Conservation (phyloP, 1,140 invertebrate genomes). For the Globodera rostochiensis region DNA sequence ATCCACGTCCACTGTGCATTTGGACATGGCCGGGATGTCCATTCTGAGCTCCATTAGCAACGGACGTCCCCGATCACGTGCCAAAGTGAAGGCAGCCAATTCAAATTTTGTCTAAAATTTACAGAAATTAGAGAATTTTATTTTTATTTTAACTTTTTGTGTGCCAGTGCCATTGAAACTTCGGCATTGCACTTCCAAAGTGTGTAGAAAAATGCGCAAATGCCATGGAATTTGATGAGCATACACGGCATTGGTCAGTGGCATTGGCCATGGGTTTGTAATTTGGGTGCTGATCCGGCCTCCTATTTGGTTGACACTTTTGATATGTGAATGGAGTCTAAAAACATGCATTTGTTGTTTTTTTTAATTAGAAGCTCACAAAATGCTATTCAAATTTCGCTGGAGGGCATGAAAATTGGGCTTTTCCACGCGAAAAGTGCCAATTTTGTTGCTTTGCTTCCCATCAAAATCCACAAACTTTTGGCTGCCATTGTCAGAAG, state of each 20-base stretch:
- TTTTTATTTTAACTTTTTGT: conserved; percentile 2
- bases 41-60: conserved; percentile 38
- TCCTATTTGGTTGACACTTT: conserved; percentile 29
- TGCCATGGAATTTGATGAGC: conserved; percentile 48
- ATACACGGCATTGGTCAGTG: conserved; percentile 24
- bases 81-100: conserved; percentile 31
- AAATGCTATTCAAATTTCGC: background rate
- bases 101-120: conserved; percentile 22
- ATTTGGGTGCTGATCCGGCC: conserved; percentile 37
- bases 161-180: background rate
- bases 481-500: background rate
- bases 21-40: conserved; percentile 32
- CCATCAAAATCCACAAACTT: background rate
- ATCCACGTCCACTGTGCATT: conserved; percentile 32
- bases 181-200: conserved; percentile 25
- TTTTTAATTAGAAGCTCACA: background rate
- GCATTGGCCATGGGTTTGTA: conserved; percentile 12
- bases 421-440: background rate
- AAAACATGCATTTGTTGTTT: background rate
- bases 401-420: conserved; percentile 2
- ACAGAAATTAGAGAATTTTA: background rate
- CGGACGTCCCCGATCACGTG: conserved; percentile 30
- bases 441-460: background rate
- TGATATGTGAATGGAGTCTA: conserved; percentile 34
- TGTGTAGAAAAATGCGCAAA: conserved; percentile 46